Percentiles rank a stretch among this genome's conserved stretches.
phyloP scores from a whole-genome alignment of 2,113 vertebrate genomes.

The Podarcis muralis region DNA sequence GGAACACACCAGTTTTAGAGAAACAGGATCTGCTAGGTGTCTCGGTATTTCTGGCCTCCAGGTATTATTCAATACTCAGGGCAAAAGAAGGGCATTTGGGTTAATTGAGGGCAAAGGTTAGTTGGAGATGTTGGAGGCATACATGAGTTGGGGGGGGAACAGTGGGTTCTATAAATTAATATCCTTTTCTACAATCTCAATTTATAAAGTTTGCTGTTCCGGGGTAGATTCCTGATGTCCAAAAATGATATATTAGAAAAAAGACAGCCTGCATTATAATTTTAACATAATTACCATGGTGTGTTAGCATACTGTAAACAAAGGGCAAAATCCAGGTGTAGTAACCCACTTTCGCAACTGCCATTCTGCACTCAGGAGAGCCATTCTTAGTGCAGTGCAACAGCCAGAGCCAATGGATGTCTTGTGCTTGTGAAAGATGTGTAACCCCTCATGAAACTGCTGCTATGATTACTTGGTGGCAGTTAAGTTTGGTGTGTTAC shows the following conservation, averaged over 20 bases:
- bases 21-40: neutral
- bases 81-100: slow-evolving; percentile 42
- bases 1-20: neutral
- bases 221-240: neutral
- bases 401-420: too few species aligned
- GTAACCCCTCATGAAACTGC: too few species aligned
- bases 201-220: slow-evolving; percentile 24
- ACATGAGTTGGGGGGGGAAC: neutral
- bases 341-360: too few species aligned
- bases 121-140: slow-evolving; percentile 60
- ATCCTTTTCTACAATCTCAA: slow-evolving; percentile 33
- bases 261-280: neutral
- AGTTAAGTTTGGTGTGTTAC: too few species aligned
- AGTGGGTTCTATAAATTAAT: slow-evolving; percentile 28
- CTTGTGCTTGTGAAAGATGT: too few species aligned
- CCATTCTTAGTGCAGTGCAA: too few species aligned
- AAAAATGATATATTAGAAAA: neutral
- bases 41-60: slow-evolving; percentile 54
- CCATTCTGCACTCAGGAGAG: too few species aligned
- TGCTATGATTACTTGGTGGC: too few species aligned
- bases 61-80: slow-evolving; percentile 51
- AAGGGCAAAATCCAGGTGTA: neutral
- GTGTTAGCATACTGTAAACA: neutral
- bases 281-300: neutral
- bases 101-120: slow-evolving; percentile 71